Evolutionary conservation across 1,140 invertebrate species (phyloP).

Genomic region (Trichonephila clavata): DNA sequence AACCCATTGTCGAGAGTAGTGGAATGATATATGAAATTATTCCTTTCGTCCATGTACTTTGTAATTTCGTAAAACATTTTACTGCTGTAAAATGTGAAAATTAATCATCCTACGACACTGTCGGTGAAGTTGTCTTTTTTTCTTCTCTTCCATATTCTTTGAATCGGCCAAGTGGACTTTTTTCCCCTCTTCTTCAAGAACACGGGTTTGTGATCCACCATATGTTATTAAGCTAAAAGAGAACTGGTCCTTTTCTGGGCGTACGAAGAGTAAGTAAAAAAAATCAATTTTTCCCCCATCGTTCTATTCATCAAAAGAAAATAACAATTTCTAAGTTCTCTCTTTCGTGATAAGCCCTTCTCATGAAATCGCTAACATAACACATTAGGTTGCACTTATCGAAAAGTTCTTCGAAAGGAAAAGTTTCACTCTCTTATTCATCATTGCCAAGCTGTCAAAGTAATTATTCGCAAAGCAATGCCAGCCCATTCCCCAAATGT

Average conservation of each 20-base stretch:
- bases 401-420: constrained; percentile 59
- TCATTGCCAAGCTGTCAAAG: constrained; percentile 68
- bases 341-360: constrained; percentile 57
- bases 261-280: constrained; percentile 4
- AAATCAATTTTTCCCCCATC: constrained; percentile 44
- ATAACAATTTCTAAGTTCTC: constrained; percentile 69
- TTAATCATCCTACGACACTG: constrained; percentile 46
- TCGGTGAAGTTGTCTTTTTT: neutral
- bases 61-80: constrained; percentile 66
- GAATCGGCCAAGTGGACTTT: neutral
- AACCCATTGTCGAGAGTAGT: constrained; percentile 11
- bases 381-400: constrained; percentile 72
- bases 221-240: constrained; percentile 69
- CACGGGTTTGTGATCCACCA: constrained; percentile 34
- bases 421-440: constrained; percentile 67
- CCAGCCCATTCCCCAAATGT: constrained; percentile 56
- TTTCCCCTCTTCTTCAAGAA: neutral
- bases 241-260: neutral
- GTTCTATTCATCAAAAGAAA: constrained; percentile 70
- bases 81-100: constrained; percentile 58
- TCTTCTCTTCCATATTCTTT: neutral
- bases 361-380: constrained; percentile 73
- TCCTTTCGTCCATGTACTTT: neutral
- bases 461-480: constrained; percentile 75
- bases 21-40: constrained; percentile 50